phyloP scores from a whole-genome alignment of 2,113 vertebrate species.

The Alouatta palliata region DNA sequence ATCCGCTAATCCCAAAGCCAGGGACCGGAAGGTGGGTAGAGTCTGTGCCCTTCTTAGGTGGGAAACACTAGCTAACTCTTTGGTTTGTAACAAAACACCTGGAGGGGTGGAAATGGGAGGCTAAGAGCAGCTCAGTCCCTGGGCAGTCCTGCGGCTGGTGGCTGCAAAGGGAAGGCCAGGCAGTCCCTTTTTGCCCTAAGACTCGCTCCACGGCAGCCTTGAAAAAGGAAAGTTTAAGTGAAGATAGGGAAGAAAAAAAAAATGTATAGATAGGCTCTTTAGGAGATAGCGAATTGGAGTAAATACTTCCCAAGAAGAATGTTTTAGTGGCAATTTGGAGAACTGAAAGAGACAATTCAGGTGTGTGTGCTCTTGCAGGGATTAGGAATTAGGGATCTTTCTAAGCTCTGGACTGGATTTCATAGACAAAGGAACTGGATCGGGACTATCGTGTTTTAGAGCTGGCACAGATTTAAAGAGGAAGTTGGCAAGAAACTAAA shows the following conservation, averaged over 20 bases:
- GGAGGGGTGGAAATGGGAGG: constrained; percentile 20
- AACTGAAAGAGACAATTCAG: constrained; percentile 49
- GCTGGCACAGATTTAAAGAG: constrained; percentile 15
- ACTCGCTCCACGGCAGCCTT: neutral
- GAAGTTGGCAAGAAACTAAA: neutral
- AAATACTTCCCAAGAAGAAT: constrained; percentile 34
- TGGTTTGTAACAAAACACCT: constrained; percentile 47
- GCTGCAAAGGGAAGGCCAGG: neutral
- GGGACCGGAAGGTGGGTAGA: neutral
- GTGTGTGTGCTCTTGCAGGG: neutral
- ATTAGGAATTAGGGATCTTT: neutral
- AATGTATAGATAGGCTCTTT: neutral
- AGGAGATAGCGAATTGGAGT: neutral
- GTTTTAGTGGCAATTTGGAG: constrained; percentile 58
- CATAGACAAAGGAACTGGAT: constrained; percentile 51
- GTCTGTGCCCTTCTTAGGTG: neutral
- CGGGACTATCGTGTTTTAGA: neutral
- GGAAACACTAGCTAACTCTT: constrained; percentile 16
- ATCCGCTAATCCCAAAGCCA: neutral
- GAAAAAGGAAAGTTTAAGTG: neutral
- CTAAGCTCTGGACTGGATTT: neutral
- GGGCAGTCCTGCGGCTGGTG: fast-evolving
- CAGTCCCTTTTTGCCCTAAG: neutral
- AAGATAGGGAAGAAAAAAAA: neutral
- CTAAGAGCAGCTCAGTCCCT: neutral